Conservation (phyloP, 2,797 vertebrate genomes). For the Babyrousa celebensis region DNA sequence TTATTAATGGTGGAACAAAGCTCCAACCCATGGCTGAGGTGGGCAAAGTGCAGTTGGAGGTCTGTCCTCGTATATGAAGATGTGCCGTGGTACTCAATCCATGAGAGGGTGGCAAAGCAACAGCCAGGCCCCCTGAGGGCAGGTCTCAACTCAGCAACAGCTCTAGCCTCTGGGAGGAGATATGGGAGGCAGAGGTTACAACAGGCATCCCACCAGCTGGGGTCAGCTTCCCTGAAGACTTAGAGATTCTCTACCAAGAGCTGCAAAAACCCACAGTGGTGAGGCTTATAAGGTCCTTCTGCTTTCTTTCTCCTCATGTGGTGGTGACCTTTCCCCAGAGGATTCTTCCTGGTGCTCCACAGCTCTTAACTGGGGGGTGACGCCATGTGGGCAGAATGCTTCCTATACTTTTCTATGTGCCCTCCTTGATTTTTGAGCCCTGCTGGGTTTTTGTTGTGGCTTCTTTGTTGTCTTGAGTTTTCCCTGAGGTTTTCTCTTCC, state of each 20-base stretch:
- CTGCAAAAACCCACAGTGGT: accelerated
- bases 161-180: background rate
- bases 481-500: background rate
- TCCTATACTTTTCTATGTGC: background rate
- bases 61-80: background rate
- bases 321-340: background rate
- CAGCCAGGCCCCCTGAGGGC: background rate
- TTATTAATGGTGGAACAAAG: background rate
- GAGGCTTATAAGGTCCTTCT: background rate
- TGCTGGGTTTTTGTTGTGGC: background rate
- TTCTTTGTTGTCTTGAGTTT: background rate
- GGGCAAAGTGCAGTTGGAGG: background rate
- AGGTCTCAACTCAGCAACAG: background rate
- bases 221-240: background rate
- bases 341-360: no score
- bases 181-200: background rate
- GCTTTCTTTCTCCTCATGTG: background rate
- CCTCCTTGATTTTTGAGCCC: background rate
- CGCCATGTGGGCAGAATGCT: background rate
- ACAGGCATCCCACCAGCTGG: background rate
- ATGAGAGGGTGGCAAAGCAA: background rate
- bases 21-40: background rate
- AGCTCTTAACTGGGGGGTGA: background rate
- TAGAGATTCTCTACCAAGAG: background rate
- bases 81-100: background rate